Conservation (phyloP, 2,797 vertebrate species). For the Lithobates pipiens region DNA sequence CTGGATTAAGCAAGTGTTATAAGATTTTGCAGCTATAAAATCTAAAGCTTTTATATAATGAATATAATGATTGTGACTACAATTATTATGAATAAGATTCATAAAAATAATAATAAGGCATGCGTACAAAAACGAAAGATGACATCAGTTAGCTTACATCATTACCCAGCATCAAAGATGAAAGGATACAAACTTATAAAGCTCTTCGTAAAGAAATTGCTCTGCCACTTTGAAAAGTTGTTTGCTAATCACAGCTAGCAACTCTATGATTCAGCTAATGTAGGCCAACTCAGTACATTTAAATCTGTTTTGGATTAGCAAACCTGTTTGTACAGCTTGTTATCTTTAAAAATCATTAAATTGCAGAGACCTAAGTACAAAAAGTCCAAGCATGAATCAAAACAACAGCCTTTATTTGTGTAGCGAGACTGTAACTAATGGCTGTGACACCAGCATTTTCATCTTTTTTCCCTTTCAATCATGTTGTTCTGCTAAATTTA, state of each 20-base stretch:
- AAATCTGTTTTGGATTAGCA: constrained; percentile 61
- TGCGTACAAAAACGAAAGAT: not conserved
- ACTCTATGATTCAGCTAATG: constrained; percentile 52
- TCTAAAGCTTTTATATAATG: no score
- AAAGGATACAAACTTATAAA: not conserved
- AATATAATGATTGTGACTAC: no score
- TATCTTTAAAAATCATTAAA: constrained; percentile 62
- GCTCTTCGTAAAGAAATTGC: constrained; percentile 1
- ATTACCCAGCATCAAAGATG: not conserved
- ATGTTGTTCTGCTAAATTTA: constrained; percentile 10
- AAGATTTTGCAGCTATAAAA: no score
- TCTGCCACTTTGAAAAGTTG: constrained; percentile 14
- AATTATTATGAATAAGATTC: no score
- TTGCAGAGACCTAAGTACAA: constrained; percentile 55
- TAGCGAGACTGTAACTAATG: constrained; percentile 46
- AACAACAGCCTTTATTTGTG: constrained; percentile 55
- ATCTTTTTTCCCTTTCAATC: constrained; percentile 15
- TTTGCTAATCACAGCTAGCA: constrained; percentile 25
- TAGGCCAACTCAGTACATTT: constrained; percentile 48
- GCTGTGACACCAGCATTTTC: constrained; percentile 36
- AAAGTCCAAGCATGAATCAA: constrained; percentile 52
- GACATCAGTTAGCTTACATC: not conserved
- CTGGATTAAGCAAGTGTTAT: no score
- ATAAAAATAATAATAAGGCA: not conserved
- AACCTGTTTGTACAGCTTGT: constrained; percentile 62